Base-by-base conservation (phyloP, 2,113 vertebrate species). In the Macrotis lagotis region DNA sequence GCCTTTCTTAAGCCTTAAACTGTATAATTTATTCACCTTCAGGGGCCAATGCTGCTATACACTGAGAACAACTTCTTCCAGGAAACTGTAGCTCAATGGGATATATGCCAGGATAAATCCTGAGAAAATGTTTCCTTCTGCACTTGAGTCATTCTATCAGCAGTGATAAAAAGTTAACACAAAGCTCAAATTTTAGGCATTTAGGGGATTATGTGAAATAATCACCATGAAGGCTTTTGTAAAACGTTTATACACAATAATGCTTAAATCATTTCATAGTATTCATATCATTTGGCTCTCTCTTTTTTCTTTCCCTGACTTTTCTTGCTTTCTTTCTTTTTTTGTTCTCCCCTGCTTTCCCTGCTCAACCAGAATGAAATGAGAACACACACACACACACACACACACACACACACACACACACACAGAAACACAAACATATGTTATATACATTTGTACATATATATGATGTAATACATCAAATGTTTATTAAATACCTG, bases 151-250 rank as follows among this genome's bases (percentile, higher is more conserved):
- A 0, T 83, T 83, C 91, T 59, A 93, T 93, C 6, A 3, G 92
- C 51, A 12, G 92, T 53, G 49, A 90, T 89, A 94, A 96, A 93
- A 93, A 92, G 53, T 95, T 91, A 96, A 97, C 96, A 95, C 59
- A 94, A 90, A 92, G 88, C 89, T 96, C 96, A 74, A 66, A 96
- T 91, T 83, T 83, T 96, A 93, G 97, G 94, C 92, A 95, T 96
- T 97, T 93, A 97, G 96, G 97, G 96, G 97, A 53, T 92, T 97
- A 95, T 96, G 97, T 97, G 88, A 96, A 96, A 92, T 97, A 97
- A 97, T 97, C 95, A 92, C 95, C 44, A 1, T 50, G 92, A 96
- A 88, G 92, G 92, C 91, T 97, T 97, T 96, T 92, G 94, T 97
- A 88, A 96, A 97, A 92, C 94, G 92, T 95, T 96, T 94, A 97